Evolutionary conservation across 2,888 invertebrate genomes (phyloP).

Genomic region (Marasmarcha lunaedactyla): DNA sequence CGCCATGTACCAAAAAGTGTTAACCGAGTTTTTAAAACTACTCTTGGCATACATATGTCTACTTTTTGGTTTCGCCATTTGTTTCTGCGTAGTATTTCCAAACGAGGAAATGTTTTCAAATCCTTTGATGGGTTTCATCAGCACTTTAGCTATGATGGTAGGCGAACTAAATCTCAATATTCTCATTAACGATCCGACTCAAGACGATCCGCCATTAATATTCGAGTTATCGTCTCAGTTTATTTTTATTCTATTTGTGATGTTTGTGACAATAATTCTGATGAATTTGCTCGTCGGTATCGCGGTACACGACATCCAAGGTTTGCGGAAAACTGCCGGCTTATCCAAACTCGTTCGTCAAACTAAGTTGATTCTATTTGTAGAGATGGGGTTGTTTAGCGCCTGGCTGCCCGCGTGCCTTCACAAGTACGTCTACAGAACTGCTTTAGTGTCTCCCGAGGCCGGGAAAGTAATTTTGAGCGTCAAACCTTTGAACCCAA

Average conservation of each 20-base stretch:
- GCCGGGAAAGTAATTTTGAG: slow-evolving; percentile 85
- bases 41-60: slow-evolving; percentile 86
- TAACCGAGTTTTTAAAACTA: slow-evolving; percentile 85
- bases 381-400: slow-evolving; percentile 84
- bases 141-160: slow-evolving; percentile 89
- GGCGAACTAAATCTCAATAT: slow-evolving; percentile 84
- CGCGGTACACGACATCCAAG: slow-evolving; percentile 89
- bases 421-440: slow-evolving; percentile 80
- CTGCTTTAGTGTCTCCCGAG: slow-evolving; percentile 83
- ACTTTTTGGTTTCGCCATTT: slow-evolving; percentile 86
- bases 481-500: slow-evolving; percentile 85
- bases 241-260: slow-evolving; percentile 81
- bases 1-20: slow-evolving; percentile 90
- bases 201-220: slow-evolving; percentile 77
- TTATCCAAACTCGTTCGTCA: slow-evolving; percentile 85
- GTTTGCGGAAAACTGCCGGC: slow-evolving; percentile 86
- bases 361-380: slow-evolving; percentile 85
- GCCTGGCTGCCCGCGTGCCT: slow-evolving; percentile 81
- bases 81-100: slow-evolving; percentile 89
- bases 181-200: slow-evolving; percentile 77
- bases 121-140: slow-evolving; percentile 85
- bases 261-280: slow-evolving; percentile 86
- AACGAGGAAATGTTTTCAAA: slow-evolving; percentile 85
- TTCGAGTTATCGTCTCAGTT: slow-evolving; percentile 84
- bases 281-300: slow-evolving; percentile 90